Evolutionary conservation across 1,140 invertebrate species (phyloP).

Genomic region (Nymphalis io): DNA sequence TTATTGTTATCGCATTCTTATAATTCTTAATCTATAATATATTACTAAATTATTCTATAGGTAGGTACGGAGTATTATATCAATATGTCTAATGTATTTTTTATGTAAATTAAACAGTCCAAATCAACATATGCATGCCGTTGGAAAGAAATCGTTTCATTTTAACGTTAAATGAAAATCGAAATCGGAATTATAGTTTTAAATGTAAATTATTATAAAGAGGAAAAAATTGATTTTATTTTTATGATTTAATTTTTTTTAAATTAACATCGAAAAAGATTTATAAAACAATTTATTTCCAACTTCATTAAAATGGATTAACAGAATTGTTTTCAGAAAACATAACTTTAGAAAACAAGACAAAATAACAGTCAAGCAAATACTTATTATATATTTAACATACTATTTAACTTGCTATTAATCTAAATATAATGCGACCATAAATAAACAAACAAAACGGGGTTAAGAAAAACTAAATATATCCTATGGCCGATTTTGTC

Average conservation of each 20-base stretch:
- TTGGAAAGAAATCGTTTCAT: constrained; percentile 24
- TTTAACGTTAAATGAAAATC: neutral
- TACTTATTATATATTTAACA: constrained; percentile 54
- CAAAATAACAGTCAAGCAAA: constrained; percentile 50
- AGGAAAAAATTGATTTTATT: neutral
- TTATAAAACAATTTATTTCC: constrained; percentile 19
- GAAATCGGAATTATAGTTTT: neutral
- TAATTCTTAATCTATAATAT: constrained; percentile 61
- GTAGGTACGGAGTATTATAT: constrained; percentile 71
- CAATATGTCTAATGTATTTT: constrained; percentile 52
- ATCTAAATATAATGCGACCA: constrained; percentile 50
- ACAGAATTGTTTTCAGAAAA: constrained; percentile 47
- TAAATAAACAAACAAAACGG: constrained; percentile 44
- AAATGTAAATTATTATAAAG: constrained; percentile 2
- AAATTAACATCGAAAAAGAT: constrained; percentile 4
- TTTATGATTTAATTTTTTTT: neutral
- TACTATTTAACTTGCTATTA: constrained; percentile 53
- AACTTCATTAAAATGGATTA: constrained; percentile 34
- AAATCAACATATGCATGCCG: constrained; percentile 35
- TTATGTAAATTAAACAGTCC: constrained; percentile 45
- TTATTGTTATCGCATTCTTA: constrained; percentile 64
- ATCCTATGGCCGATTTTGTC: constrained; percentile 35
- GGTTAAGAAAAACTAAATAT: constrained; percentile 41
- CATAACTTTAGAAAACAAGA: constrained; percentile 36
- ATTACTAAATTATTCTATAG: constrained; percentile 62